Evolutionary conservation across 2,113 vertebrate genomes (phyloP).

Genomic region (Mobula hypostoma): DNA sequence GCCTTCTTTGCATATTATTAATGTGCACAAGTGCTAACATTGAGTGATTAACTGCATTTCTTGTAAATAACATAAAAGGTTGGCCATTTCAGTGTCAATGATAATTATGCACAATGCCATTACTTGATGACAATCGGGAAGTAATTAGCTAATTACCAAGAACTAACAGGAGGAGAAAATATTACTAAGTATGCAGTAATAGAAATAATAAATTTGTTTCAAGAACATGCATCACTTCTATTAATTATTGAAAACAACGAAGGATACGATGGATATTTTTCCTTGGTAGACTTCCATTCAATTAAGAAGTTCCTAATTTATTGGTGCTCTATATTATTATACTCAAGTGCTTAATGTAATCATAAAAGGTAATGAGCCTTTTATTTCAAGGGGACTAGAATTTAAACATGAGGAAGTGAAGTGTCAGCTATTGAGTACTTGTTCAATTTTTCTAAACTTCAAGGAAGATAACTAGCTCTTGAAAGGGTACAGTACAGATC

Average conservation of each 20-base stretch:
- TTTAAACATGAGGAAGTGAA: not conserved
- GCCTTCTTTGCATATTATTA: not conserved
- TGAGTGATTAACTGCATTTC: not conserved
- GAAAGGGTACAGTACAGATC: not conserved
- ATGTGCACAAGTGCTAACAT: not conserved
- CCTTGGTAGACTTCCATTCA: not conserved
- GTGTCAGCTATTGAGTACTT: not conserved
- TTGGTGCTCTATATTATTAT: not conserved
- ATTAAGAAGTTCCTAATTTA: constrained; percentile 18
- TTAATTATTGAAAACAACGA: not conserved
- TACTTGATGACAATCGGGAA: not conserved
- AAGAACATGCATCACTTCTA: not conserved
- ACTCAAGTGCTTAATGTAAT: no score
- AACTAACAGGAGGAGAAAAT: not conserved
- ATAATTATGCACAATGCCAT: not conserved
- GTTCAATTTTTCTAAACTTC: not conserved
- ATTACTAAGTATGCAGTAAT: not conserved
- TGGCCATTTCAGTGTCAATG: not conserved
- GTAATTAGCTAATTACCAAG: not conserved
- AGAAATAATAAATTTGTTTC: not conserved
- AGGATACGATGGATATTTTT: not conserved
- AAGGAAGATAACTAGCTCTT: not conserved
- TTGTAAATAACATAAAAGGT: not conserved
- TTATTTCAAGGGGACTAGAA: not conserved
- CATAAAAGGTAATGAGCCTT: not conserved